Evolutionary conservation across 2,797 vertebrate species (phyloP).

Genomic region (Poeciliopsis presidionis): DNA sequence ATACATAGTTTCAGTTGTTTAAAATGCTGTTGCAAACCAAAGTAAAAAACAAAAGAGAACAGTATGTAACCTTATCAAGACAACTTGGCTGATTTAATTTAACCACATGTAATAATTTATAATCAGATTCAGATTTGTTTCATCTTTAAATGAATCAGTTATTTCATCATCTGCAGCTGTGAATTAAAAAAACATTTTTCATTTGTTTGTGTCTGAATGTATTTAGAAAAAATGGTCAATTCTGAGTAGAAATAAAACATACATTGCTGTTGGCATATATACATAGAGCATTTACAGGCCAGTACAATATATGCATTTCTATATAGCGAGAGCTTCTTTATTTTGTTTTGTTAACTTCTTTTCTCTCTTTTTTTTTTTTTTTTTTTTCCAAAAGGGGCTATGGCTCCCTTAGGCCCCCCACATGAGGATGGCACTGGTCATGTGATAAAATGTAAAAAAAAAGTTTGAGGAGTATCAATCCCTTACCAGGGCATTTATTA

Average conservation of each 20-base stretch:
- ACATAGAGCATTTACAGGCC: background rate
- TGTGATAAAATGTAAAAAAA: background rate
- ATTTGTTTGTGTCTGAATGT: background rate
- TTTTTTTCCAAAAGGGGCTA: no score
- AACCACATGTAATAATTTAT: background rate
- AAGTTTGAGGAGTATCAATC: background rate
- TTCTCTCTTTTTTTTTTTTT: no score
- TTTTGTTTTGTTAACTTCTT: no score
- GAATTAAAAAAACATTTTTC: background rate
- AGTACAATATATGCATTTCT: no score
- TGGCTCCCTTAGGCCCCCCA: no score
- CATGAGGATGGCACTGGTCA: background rate
- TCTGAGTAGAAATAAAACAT: background rate
- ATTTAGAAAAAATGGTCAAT: background rate
- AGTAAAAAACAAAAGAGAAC: background rate
- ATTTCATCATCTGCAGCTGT: background rate
- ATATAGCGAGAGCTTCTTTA: no score
- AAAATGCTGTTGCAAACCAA: background rate
- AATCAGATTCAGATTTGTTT: background rate
- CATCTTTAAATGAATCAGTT: background rate
- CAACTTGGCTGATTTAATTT: background rate
- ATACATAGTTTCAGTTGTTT: background rate
- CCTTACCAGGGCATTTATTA: no score
- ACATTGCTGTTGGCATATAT: no score
- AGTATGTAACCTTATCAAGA: background rate